phyloP scores from a whole-genome alignment of 2,888 invertebrate species.

The Timema podura region DNA sequence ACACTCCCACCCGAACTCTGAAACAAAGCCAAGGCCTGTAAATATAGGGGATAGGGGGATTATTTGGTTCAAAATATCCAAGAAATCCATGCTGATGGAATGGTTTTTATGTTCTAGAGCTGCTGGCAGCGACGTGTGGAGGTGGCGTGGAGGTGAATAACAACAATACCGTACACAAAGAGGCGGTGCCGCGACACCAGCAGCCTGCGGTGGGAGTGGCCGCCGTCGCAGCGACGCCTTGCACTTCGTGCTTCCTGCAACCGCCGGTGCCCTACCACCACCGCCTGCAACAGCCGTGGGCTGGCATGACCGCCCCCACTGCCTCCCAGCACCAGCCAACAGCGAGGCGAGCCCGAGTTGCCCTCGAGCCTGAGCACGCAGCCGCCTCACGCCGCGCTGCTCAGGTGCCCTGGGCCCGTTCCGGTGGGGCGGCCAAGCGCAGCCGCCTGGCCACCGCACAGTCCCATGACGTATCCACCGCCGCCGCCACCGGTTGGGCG shows the following conservation, averaged over 20 bases:
- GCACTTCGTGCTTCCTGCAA: slow-evolving; percentile 17
- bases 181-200: slow-evolving; percentile 19
- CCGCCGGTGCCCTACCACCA: slow-evolving; percentile 23
- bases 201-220: slow-evolving; percentile 28
- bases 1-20: no score
- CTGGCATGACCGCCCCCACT: slow-evolving; percentile 24
- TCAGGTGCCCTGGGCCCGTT: slow-evolving; percentile 31
- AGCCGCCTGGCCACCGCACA: slow-evolving; percentile 23
- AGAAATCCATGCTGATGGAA: no score
- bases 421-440: slow-evolving; percentile 23
- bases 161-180: slow-evolving; percentile 8
- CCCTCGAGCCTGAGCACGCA: slow-evolving; percentile 36
- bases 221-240: slow-evolving; percentile 21
- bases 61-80: no score
- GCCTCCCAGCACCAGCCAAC: slow-evolving; percentile 23
- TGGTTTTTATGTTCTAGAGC: slow-evolving; percentile 20
- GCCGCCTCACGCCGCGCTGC: slow-evolving; percentile 38
- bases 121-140: slow-evolving; percentile 24
- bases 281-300: slow-evolving; percentile 30
- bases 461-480: slow-evolving; percentile 32
- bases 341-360: slow-evolving; percentile 33
- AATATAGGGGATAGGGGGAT: no score
- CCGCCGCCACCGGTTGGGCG: slow-evolving; percentile 35
- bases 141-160: slow-evolving; percentile 20
- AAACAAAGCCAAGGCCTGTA: no score